Conservation (phyloP, 2,113 vertebrate species). For the Anolis sagrei region DNA sequence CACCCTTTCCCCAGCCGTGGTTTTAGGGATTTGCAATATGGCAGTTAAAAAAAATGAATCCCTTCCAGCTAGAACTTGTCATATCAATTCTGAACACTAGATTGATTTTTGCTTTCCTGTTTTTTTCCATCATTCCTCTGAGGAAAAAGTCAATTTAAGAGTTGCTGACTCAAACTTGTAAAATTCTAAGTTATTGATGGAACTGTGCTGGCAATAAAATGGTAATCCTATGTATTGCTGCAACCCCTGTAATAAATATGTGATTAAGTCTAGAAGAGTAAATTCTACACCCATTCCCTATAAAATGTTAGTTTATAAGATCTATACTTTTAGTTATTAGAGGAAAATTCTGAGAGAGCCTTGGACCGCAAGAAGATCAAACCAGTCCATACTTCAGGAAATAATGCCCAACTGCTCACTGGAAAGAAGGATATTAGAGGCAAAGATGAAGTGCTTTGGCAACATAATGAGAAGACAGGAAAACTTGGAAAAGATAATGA, state of each 20-base stretch:
- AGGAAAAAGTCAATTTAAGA: conserved; percentile 32
- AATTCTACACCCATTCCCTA: neutral
- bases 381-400: too few species aligned
- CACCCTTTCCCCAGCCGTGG: neutral
- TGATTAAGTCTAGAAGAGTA: neutral
- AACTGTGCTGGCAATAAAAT: conserved; percentile 37
- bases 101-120: conserved; percentile 13
- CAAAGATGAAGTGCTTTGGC: too few species aligned
- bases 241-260: neutral
- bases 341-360: too few species aligned
- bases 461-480: too few species aligned
- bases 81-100: neutral
- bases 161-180: conserved; percentile 45
- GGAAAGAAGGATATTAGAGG: too few species aligned
- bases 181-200: conserved; percentile 45
- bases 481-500: too few species aligned
- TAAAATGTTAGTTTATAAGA: conserved; percentile 24
- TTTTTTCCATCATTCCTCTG: conserved; percentile 14
- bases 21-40: neutral
- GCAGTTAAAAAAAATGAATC: neutral
- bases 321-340: conserved; percentile 16
- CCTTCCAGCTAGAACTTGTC: conserved; percentile 34
- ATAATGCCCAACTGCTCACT: too few species aligned
- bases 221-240: conserved; percentile 23
- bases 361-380: too few species aligned